Conservation (phyloP, 2,113 vertebrate species). For the Hyperopisus bebe region DNA sequence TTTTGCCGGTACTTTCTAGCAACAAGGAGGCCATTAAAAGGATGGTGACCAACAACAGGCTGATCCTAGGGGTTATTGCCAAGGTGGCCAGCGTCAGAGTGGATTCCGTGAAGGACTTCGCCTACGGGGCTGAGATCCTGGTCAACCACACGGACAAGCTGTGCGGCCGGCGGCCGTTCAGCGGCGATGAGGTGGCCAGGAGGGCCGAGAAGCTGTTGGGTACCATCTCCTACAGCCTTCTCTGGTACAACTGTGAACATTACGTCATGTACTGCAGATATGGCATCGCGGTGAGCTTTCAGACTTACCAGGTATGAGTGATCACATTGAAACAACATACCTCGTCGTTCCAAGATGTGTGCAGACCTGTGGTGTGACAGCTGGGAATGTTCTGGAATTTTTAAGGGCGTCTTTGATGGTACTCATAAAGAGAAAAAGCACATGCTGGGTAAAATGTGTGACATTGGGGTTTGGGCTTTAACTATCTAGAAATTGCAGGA, state of each 20-base stretch:
- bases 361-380: neutral
- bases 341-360: neutral
- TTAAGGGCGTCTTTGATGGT: neutral
- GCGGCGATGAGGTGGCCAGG: conserved; percentile 72
- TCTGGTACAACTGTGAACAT: conserved; percentile 98
- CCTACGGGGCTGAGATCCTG: conserved; percentile 77
- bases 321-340: neutral
- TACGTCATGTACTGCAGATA: conserved; percentile 95
- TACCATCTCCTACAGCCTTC: conserved; percentile 74
- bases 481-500: neutral
- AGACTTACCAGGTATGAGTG: conserved; percentile 78
- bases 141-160: conserved; percentile 80
- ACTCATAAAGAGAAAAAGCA: neutral
- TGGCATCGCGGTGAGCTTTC: conserved; percentile 76
- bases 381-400: neutral
- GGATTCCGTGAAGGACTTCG: conserved; percentile 85
- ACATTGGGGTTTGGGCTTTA: neutral
- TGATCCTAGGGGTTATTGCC: conserved; percentile 75
- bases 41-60: conserved; percentile 83
- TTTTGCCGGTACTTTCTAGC: conserved; percentile 68
- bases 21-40: conserved; percentile 59
- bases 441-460: neutral
- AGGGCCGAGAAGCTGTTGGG: conserved; percentile 82
- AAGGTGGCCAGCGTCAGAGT: conserved; percentile 81
- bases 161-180: conserved; percentile 65